Conservation (phyloP, 2,113 vertebrate species). For the Trichomycterus rosablanca region DNA sequence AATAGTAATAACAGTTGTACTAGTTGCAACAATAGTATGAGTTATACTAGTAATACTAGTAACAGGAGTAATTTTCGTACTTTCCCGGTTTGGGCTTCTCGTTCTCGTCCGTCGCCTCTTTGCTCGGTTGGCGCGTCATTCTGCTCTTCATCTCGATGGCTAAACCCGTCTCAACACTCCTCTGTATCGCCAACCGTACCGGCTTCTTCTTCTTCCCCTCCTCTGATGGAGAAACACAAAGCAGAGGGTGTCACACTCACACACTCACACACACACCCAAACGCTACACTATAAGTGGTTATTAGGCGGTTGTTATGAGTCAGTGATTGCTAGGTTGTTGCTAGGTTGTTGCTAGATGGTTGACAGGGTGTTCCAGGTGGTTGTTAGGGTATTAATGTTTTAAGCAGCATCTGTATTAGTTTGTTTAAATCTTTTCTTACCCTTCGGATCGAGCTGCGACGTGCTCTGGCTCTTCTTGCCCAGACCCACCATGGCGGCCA, state of each 20-base stretch:
- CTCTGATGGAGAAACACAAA: constrained; percentile 48
- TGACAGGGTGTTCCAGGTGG: no score
- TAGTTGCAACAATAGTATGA: neutral
- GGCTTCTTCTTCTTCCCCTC: constrained; percentile 94
- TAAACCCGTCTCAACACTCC: constrained; percentile 89
- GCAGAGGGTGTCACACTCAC: neutral
- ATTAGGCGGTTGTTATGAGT: no score
- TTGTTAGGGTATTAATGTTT: no score
- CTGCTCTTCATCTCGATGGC: constrained; percentile 89
- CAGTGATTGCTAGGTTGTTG: no score
- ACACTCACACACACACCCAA: no score
- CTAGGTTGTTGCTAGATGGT: no score
- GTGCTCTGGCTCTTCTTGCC: constrained; percentile 90
- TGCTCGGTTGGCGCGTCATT: constrained; percentile 90
- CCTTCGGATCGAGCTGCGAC: constrained; percentile 80
- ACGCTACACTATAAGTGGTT: no score
- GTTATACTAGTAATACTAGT: neutral
- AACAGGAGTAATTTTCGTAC: no score
- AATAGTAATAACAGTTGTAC: no score
- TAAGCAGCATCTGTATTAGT: no score
- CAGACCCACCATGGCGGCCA: constrained; percentile 94
- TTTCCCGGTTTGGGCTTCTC: constrained; percentile 93
- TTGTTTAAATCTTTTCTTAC: no score
- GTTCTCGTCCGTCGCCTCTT: constrained; percentile 81
- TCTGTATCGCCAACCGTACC: constrained; percentile 84